These are phyloP conservation scores for Drosophila mettleri DNA, from an alignment of 2,888 invertebrate species.

Conservation along the genomic window DNA sequence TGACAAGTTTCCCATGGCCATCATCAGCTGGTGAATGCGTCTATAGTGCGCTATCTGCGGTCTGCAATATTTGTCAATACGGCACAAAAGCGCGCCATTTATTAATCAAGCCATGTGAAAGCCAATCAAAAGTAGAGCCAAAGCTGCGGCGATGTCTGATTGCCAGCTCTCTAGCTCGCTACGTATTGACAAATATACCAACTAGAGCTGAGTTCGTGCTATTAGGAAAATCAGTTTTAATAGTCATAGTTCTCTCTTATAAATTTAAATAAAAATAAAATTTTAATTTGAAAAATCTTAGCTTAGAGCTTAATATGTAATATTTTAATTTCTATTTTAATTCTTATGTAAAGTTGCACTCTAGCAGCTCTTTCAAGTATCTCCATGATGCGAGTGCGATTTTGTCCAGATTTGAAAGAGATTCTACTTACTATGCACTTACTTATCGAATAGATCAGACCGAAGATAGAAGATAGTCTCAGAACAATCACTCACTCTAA, in stretches of 20 bases:
- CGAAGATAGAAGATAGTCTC: too few relatives aligned
- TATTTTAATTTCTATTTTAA: background rate
- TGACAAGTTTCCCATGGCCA: slow-evolving; percentile 49
- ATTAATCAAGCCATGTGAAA: slow-evolving; percentile 69
- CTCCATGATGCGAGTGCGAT: too few relatives aligned
- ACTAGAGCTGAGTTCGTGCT: slow-evolving; percentile 3
- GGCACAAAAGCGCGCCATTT: slow-evolving; percentile 67
- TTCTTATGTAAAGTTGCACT: too few relatives aligned
- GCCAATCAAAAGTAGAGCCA: slow-evolving; percentile 55
- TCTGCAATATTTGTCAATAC: slow-evolving; percentile 54
- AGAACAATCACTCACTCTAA: background rate
- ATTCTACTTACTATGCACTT: too few relatives aligned
- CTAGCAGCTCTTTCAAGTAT: too few relatives aligned
- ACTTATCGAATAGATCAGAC: too few relatives aligned
- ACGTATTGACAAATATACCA: background rate
- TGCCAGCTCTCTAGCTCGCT: slow-evolving; percentile 11
- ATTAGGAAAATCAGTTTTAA: background rate
- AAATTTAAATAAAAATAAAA: too few relatives aligned
- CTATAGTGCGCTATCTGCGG: background rate
- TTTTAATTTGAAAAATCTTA: too few relatives aligned
- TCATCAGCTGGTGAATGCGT: background rate
- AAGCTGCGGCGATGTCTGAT: slow-evolving; percentile 36
- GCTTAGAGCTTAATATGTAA: too few relatives aligned
- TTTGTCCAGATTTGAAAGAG: too few relatives aligned
- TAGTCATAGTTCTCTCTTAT: too few relatives aligned